Evolutionary conservation across 2,797 vertebrate genomes (phyloP), one percentile per base, ranked within the genome.

Genomic region (Monodelphis domestica): DNA sequence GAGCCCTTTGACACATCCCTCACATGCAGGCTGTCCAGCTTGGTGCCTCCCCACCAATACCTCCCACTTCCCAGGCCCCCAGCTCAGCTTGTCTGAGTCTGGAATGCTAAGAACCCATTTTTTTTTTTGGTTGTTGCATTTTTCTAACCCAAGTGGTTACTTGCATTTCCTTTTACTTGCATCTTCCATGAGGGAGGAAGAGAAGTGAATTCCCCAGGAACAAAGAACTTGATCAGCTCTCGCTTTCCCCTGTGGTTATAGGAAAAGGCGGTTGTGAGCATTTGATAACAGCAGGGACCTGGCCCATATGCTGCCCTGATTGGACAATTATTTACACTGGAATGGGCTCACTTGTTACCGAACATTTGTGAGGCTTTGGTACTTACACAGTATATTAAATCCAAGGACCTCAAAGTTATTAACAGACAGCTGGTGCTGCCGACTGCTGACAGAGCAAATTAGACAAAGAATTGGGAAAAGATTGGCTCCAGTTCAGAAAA

Each of bases 151-250:
- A 97, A 93, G 95, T 92, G 96, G 95, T 97, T 97, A 97, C 97
- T 97, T 97, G 97, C 97, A 97, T 97, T 97, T 97, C 97, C 97
- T 97, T 97, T 97, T 97, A 97, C 97, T 97, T 97, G 97, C 97
- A 97, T 97, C 97, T 97, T 97, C 97, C 97, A 97, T 97, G 97
- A 97, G 97, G 97, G 97, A 97, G 97, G 97, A 97, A 97, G 97
- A 97, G 97, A 97, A 97, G 97, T 97, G 97, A 97, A 96, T 97
- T 97, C 97, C 97, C 97, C 97, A 97, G 97, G 97, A 97, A 97
- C 97, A 97, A 97, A 97, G 97, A 97, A 97, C 97, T 97, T 97
- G 97, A 97, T 96, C 97, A 97, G 97, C 97, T 97, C 97, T 97
- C 91, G 97, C 97, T 97, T 97, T 97, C 96, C 96, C 97, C 97